Conservation (phyloP, 1,140 invertebrate species). For the Andricus grossulariae region DNA sequence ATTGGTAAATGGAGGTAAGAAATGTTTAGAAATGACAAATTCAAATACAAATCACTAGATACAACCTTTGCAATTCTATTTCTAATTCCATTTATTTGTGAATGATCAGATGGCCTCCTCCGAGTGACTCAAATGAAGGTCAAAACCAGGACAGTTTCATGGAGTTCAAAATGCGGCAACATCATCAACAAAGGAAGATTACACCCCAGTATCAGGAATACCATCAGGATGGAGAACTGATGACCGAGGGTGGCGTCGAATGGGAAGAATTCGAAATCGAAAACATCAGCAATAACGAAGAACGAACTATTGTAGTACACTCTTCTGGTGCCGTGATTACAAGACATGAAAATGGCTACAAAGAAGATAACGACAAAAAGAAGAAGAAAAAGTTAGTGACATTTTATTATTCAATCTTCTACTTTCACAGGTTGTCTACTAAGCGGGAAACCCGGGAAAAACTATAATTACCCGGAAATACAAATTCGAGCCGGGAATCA, state of each 20-base stretch:
- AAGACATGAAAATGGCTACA: constrained; percentile 70
- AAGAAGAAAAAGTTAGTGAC: constrained; percentile 72
- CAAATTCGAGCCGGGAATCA: too few species aligned
- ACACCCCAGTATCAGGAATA: constrained; percentile 80
- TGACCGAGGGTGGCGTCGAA: constrained; percentile 79
- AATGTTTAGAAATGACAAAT: background rate
- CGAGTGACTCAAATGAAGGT: constrained; percentile 82
- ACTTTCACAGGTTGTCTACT: too few species aligned
- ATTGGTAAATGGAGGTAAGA: constrained; percentile 92
- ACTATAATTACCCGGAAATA: too few species aligned
- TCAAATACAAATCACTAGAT: too few species aligned
- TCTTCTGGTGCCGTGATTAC: constrained; percentile 45
- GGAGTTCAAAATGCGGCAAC: constrained; percentile 91
- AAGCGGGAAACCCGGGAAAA: too few species aligned
- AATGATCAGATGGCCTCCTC: constrained; percentile 89
- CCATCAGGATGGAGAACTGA: constrained; percentile 65
- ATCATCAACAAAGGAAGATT: constrained; percentile 83
- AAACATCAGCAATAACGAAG: constrained; percentile 67
- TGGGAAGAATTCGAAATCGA: constrained; percentile 90
- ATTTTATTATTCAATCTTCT: background rate
- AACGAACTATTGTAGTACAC: constrained; percentile 59
- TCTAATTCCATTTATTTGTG: background rate
- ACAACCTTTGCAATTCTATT: too few species aligned
- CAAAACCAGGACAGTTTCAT: constrained; percentile 85
- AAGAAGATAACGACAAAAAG: constrained; percentile 71